Evolutionary conservation across 2,888 invertebrate genomes (phyloP), one percentile per base, ranked within the genome.

Genomic region (Drosophila pseudotalamancana): DNA sequence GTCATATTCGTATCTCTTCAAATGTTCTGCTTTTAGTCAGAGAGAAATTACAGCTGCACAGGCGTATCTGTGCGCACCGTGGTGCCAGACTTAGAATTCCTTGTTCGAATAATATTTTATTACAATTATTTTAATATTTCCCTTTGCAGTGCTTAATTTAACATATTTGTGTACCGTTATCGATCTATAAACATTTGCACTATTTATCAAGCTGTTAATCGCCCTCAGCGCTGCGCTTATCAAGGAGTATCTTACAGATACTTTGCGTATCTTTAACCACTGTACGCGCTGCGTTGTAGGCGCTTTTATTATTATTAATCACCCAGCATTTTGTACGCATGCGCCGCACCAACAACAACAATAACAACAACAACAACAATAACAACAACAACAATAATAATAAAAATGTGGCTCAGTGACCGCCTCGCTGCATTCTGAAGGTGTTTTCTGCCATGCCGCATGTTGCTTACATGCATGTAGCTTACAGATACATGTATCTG

Each of bases 301-400:
- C 59, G 85, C 76, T 87, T 76, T 85, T 84, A 80, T 87, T 86
- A 83, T 86, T 85, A 85, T 85, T 85, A 85, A 85, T 85, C 85
- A 85, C 80, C 73, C 42, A 83, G 88, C 85, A 80, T 85, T 85
- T 87, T 87, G 85, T 85, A 77, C 80, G 82, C 87, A 83, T 78
- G 84, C 75, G 75, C 87, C 81, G 50, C 73, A 63, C 29, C 61
- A 69, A 59, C 34, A 63, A 40, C 56, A 46, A 29, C 70, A 54
- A 35, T 21, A 43, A 50, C 39, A 32, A 46, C 25, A 42, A 39
- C 54, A 72, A 45, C 55, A 64, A 61, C 43, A 67, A 60, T 45
- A 81, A 62, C 49, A 81, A 65, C 49, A 70, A 66, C 59, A 66
- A 65, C 50, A 74, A 72, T 71, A 48, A 60, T n/a, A n/a, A n/a